A percentile compares a stretch with the other conserved stretches of the same genome.
Evolutionary conservation across 1,140 invertebrate genomes (phyloP).

Genomic region (Ceratosolen solmsi): DNA sequence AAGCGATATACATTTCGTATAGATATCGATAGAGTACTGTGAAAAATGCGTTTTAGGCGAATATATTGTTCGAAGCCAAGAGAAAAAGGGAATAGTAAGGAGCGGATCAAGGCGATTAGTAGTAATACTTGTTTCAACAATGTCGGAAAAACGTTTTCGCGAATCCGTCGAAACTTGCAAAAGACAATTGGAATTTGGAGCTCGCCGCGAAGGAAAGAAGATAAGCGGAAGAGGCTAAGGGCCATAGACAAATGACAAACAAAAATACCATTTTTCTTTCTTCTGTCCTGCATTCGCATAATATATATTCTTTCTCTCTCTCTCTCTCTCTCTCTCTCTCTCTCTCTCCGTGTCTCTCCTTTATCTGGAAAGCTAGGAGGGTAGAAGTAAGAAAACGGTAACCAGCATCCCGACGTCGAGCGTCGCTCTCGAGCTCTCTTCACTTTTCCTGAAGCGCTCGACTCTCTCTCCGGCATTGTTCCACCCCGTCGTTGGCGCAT

Average conservation of each 20-base stretch:
- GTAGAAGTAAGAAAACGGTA: neutral
- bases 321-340: neutral
- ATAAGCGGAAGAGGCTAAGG: slow-evolving; percentile 19
- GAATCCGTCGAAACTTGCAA: neutral
- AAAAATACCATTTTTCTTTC: slow-evolving; percentile 1
- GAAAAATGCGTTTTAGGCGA: neutral
- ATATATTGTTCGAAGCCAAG: neutral
- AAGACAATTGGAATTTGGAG: slow-evolving; percentile 8
- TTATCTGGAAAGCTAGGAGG: neutral
- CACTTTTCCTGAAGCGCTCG: neutral
- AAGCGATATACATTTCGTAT: no score
- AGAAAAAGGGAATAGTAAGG: neutral
- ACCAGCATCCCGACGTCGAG: neutral
- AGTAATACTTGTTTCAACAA: neutral
- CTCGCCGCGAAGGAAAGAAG: neutral
- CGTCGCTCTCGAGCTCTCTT: neutral
- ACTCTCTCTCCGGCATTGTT: slow-evolving; percentile 1
- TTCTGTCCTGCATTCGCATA: neutral
- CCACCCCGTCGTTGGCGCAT: neutral
- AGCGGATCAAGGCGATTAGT: slow-evolving; percentile 17
- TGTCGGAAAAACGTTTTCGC: slow-evolving; percentile 3
- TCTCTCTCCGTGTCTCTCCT: neutral
- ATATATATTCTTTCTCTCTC: slow-evolving; percentile 1
- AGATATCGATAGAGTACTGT: no score
- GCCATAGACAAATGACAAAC: neutral